Conservation (phyloP, 1,140 invertebrate genomes). For the Pseudomyrmex cubaensis region DNA sequence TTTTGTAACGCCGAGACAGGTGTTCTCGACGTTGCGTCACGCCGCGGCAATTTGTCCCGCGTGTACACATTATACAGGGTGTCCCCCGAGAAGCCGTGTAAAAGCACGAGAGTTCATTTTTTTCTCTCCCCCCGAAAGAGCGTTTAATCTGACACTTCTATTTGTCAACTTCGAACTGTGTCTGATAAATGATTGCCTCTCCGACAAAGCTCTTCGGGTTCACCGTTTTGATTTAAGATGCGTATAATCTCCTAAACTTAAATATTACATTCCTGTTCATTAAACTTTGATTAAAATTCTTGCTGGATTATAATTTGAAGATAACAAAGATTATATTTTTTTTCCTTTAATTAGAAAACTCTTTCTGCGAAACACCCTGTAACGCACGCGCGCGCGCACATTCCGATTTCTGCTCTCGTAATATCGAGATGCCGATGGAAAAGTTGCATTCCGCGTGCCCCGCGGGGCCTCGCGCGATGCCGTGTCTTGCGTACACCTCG, state of each 20-base stretch:
- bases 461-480: not conserved
- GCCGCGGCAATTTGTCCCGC: constrained; percentile 66
- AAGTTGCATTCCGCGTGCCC: constrained; percentile 45
- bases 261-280: not conserved
- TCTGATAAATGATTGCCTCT: not conserved
- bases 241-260: not conserved
- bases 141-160: constrained; percentile 4
- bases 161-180: not conserved
- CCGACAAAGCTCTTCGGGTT: not conserved
- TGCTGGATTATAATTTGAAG: not conserved
- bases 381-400: not conserved
- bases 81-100: not conserved
- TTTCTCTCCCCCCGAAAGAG: not conserved
- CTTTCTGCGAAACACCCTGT: not conserved
- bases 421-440: constrained; percentile 58
- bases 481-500: not conserved
- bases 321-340: no score
- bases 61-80: constrained; percentile 16
- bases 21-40: constrained; percentile 72
- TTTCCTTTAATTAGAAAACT: not conserved
- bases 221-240: not conserved
- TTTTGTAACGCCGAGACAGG: constrained; percentile 74
- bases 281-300: not conserved
- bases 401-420: constrained; percentile 42
- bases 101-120: not conserved